phyloP scores from a whole-genome alignment of 2,888 invertebrate genomes.

The Helicoverpa assulta region DNA sequence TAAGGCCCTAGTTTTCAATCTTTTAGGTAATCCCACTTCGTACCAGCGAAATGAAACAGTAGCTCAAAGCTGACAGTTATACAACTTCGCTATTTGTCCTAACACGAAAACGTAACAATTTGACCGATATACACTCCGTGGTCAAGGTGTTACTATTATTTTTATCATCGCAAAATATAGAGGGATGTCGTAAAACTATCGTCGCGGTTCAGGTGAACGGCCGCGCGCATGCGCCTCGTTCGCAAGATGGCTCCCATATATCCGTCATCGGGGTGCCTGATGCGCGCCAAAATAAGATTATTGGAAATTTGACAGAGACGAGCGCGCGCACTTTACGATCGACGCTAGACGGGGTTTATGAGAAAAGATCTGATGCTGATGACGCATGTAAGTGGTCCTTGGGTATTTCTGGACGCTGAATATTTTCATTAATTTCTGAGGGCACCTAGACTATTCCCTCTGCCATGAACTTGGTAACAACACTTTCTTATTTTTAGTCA shows the following conservation, averaged over 20 bases:
- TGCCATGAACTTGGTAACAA: conserved; percentile 27
- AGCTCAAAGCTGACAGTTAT: background rate
- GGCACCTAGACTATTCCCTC: conserved; percentile 24
- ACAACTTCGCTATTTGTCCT: conserved; percentile 20
- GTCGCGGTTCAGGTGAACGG: conserved; percentile 87
- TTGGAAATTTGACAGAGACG: conserved; percentile 88
- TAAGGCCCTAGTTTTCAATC: too few relatives aligned
- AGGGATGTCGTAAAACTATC: conserved; percentile 84
- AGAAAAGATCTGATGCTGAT: conserved; percentile 76
- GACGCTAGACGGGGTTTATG: conserved; percentile 77
- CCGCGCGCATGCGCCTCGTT: conserved; percentile 80
- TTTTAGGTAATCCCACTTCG: background rate
- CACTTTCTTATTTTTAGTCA: background rate
- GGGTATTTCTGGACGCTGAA: conserved; percentile 77
- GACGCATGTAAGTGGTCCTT: conserved; percentile 85
- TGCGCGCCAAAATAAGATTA: conserved; percentile 90
- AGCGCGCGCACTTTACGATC: conserved; percentile 83
- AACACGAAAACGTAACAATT: conserved; percentile 58
- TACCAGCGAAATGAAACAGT: background rate
- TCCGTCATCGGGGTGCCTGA: conserved; percentile 87
- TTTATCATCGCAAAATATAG: conserved; percentile 82
- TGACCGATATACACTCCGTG: conserved; percentile 74
- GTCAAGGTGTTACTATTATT: conserved; percentile 85
- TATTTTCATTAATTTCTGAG: conserved; percentile 68
- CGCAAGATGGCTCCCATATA: conserved; percentile 87